These are phyloP conservation scores for Eubasilissa regina DNA, from an alignment of 1,140 invertebrate species.

Conservation along the genomic window DNA sequence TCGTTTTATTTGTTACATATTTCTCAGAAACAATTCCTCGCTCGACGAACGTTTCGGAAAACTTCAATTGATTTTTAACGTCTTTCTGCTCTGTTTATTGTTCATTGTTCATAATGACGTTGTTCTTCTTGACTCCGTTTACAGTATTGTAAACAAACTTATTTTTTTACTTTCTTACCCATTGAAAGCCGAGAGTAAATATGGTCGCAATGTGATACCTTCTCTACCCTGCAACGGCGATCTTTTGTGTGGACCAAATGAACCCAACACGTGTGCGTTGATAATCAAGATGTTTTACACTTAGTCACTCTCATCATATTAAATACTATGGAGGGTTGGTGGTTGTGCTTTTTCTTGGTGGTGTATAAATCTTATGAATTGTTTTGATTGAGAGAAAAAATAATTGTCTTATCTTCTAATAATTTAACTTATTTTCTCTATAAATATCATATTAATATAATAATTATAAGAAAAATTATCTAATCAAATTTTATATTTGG, in stretches of 20 bases:
- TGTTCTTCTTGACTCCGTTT: slow-evolving; percentile 1
- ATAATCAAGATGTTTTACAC: slow-evolving; percentile 4
- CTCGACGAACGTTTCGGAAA: slow-evolving; percentile 9
- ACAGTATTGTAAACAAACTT: slow-evolving; percentile 13
- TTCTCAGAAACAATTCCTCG: slow-evolving; percentile 8
- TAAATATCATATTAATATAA: no score
- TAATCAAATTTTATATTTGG: no score
- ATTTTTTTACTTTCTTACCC: slow-evolving; percentile 10
- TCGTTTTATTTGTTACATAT: no score
- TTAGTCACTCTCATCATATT: not conserved
- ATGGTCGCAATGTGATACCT: slow-evolving; percentile 15
- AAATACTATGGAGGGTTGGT: no score
- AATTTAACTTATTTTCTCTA: no score
- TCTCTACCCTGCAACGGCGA: not conserved
- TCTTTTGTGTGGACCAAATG: slow-evolving; percentile 23
- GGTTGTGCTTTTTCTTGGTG: no score
- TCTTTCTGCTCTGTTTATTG: slow-evolving; percentile 16
- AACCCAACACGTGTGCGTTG: not conserved
- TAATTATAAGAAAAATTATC: no score
- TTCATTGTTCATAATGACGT: slow-evolving; percentile 31
- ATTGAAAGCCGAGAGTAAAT: slow-evolving; percentile 25
- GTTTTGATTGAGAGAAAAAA: no score
- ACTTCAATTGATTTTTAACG: slow-evolving; percentile 31
- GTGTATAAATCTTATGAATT: no score
- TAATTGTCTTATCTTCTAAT: no score